Conservation (phyloP, 2,888 invertebrate genomes). For the Caenorhabditis sp. region DNA sequence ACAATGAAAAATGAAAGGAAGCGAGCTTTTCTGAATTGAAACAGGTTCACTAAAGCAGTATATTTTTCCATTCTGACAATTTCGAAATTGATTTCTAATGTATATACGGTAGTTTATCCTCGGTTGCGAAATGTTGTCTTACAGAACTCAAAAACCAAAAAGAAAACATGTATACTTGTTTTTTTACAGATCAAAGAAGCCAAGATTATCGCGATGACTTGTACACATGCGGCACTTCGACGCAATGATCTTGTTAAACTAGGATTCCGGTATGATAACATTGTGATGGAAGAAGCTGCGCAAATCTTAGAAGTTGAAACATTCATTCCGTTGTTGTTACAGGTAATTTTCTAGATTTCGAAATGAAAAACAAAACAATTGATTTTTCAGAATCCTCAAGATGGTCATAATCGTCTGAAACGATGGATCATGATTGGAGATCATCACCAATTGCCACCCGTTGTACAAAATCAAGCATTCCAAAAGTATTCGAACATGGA, state of each 20-base stretch:
- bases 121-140: too few relatives aligned
- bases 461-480: conserved; percentile 99
- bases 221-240: conserved; percentile 97
- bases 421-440: conserved; percentile 99
- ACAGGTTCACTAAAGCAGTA: too few relatives aligned
- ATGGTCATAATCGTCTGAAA: conserved; percentile 92
- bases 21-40: too few relatives aligned
- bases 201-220: conserved; percentile 99
- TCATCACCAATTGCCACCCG: conserved; percentile 98
- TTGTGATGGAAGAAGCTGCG: conserved; percentile 98
- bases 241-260: conserved; percentile 85
- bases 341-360: conserved; percentile 74
- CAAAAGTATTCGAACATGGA: conserved; percentile 99
- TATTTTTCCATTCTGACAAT: too few relatives aligned
- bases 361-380: too few relatives aligned
- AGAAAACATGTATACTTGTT: not conserved
- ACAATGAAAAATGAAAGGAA: too few relatives aligned
- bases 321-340: conserved; percentile 95
- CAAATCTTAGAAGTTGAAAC: conserved; percentile 99
- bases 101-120: too few relatives aligned
- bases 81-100: too few relatives aligned
- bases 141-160: not conserved
- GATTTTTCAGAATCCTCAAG: conserved; percentile 82
- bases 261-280: conserved; percentile 84
- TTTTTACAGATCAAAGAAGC: conserved; percentile 79